Evolutionary conservation across 1,140 invertebrate genomes (phyloP), one percentile per base, ranked within the genome.

Genomic region (Drosophila mayri): DNA sequence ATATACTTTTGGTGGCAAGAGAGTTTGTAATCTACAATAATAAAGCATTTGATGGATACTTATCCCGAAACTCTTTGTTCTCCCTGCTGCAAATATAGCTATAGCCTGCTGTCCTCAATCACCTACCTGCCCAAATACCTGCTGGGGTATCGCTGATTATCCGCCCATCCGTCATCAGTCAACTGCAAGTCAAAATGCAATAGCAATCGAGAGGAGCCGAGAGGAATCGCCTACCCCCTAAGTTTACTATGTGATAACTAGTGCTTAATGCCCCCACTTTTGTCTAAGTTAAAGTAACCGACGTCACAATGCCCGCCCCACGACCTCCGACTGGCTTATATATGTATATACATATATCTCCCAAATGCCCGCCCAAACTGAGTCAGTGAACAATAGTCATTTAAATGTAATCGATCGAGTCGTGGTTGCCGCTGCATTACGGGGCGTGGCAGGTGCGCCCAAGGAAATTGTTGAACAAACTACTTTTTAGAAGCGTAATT

Each of bases 221-320:
- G 41, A 50, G 50, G 67, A 74, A 58, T 62, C 54, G 49, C 41
- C 66, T 90, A 85, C 55, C 62, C 46, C 67, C 73, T 81, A 90
- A 85, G 85, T 76, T 90, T 90, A 81, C 85, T 90, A 79, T 90
- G 85, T 90, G 85, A 90, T 90, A 90, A 90, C 84, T 90, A 90
- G 85, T 79, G 47, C 57, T 71, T 87, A 87, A 74, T 67, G n/a
- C 4, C 30, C 57, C 54, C 16, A 25, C n/a, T 16, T 18, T 61
- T 72, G 55, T 49, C 43, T 68, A 55, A 75, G 62, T 49, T 38
- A n/a, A 62, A 16, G 12, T 47, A 32, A n/a, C 52, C 44, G 20
- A 44, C 41, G 37, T 41, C 70, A 44, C 78, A 60, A 46, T 55
- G 59, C 49, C 54, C 43, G 30, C 16, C 32, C 43, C 57, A 18